These are phyloP conservation scores for Cremastinae sp. DNA, from an alignment of 2,888 invertebrate species.

Conservation along the genomic window DNA sequence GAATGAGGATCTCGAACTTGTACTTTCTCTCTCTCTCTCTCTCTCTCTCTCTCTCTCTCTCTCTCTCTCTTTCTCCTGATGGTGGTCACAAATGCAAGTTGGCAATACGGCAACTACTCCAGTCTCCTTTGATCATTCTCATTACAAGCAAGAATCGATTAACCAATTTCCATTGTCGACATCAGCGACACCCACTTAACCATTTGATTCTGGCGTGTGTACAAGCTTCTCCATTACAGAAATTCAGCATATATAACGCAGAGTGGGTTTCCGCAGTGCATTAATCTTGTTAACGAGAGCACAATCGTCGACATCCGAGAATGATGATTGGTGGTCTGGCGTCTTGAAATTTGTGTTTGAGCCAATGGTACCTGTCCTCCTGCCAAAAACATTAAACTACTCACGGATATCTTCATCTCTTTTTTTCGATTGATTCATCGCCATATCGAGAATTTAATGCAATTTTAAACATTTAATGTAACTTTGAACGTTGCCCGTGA, in stretches of 20 bases:
- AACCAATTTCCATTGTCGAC: slow-evolving; percentile 22
- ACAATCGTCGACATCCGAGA: too few species aligned
- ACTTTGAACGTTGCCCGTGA: slow-evolving; percentile 8
- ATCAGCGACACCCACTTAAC: slow-evolving; percentile 6
- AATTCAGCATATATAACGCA: background rate
- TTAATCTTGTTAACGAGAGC: background rate
- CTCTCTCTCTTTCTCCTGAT: slow-evolving; percentile 27
- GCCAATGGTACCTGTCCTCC: too few species aligned
- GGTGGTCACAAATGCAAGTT: slow-evolving; percentile 43
- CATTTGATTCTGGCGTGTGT: slow-evolving; percentile 11
- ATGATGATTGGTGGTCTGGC: too few species aligned
- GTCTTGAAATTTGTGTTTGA: too few species aligned
- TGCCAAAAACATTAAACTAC: too few species aligned
- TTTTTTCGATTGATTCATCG: too few species aligned
- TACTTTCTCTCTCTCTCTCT: slow-evolving; percentile 6
- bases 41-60: background rate
- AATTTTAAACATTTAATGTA: background rate
- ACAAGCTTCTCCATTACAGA: slow-evolving; percentile 1
- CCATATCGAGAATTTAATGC: background rate
- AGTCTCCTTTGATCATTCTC: slow-evolving; percentile 31
- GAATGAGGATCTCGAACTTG: slow-evolving; percentile 4
- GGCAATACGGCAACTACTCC: background rate
- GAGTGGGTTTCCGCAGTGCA: slow-evolving; percentile 6
- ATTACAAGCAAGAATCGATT: slow-evolving; percentile 32
- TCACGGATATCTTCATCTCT: too few species aligned